These are phyloP conservation scores for Doris montereyensis DNA, from an alignment of 2,888 invertebrate species.

Conservation along the genomic window DNA sequence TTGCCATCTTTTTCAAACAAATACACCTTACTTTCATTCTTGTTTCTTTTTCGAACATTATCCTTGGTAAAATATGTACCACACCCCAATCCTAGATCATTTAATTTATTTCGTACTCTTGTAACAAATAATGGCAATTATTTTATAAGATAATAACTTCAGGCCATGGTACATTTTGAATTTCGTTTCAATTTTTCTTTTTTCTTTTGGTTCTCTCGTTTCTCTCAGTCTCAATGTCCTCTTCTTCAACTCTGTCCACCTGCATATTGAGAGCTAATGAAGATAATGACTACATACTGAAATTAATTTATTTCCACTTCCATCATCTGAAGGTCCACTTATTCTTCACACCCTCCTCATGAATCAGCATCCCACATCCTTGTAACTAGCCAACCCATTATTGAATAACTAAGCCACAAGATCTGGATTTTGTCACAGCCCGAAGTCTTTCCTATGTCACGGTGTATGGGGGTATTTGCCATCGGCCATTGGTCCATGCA, in stretches of 20 bases:
- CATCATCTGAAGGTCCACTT: conserved; percentile 35
- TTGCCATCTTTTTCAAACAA: conserved; percentile 36
- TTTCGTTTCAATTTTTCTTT: not conserved
- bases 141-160: too few relatives aligned
- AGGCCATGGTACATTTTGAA: not conserved
- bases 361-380: conserved; percentile 44
- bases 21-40: conserved; percentile 31
- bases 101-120: too few relatives aligned
- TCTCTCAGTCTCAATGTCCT: too few relatives aligned
- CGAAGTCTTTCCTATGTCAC: conserved; percentile 52
- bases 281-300: not conserved
- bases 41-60: too few relatives aligned
- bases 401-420: conserved; percentile 49
- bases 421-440: conserved; percentile 55
- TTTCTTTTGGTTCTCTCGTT: not conserved
- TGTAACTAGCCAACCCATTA: conserved; percentile 48
- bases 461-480: conserved; percentile 48
- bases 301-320: conserved; percentile 10
- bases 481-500: conserved; percentile 42
- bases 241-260: not conserved
- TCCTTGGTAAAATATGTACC: too few relatives aligned
- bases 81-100: too few relatives aligned
- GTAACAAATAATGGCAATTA: too few relatives aligned
- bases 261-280: conserved; percentile 24
- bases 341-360: conserved; percentile 31